Evolutionary conservation across 2,797 vertebrate genomes (phyloP).

Genomic region (Malacoraja senta): DNA sequence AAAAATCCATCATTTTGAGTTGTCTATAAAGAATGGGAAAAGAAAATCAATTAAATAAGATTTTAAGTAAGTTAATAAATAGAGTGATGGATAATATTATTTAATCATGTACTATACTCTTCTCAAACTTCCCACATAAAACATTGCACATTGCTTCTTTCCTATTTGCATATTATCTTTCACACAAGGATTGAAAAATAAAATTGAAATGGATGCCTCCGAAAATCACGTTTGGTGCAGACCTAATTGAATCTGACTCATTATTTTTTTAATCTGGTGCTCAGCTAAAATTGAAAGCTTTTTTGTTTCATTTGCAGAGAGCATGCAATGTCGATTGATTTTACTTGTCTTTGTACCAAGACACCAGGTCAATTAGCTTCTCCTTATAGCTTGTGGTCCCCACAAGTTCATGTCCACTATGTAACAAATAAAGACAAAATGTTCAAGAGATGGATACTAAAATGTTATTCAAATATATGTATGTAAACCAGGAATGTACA

Average conservation of each 20-base stretch:
- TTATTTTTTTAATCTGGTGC: neutral
- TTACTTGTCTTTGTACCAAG: neutral
- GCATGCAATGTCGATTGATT: neutral
- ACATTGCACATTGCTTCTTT: neutral
- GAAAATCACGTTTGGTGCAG: neutral
- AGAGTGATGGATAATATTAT: neutral
- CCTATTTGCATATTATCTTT: neutral
- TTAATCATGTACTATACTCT: neutral
- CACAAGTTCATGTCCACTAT: neutral
- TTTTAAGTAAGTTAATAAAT: neutral
- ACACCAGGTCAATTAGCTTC: neutral
- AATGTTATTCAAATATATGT: neutral
- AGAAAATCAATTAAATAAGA: neutral
- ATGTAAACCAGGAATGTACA: neutral
- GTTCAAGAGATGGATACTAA: too few relatives aligned
- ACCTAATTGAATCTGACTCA: neutral
- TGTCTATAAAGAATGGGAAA: neutral
- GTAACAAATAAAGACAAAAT: neutral
- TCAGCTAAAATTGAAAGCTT: neutral
- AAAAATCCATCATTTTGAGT: neutral
- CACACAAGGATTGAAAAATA: neutral
- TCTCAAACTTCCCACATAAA: neutral
- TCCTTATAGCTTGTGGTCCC: neutral
- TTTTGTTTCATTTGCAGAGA: neutral
- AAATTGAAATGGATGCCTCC: neutral